Percentiles rank a stretch among this genome's conserved stretches.
These are phyloP conservation scores for Colossoma macropomum DNA, from an alignment of 2,113 vertebrate genomes.

Conservation along the genomic window DNA sequence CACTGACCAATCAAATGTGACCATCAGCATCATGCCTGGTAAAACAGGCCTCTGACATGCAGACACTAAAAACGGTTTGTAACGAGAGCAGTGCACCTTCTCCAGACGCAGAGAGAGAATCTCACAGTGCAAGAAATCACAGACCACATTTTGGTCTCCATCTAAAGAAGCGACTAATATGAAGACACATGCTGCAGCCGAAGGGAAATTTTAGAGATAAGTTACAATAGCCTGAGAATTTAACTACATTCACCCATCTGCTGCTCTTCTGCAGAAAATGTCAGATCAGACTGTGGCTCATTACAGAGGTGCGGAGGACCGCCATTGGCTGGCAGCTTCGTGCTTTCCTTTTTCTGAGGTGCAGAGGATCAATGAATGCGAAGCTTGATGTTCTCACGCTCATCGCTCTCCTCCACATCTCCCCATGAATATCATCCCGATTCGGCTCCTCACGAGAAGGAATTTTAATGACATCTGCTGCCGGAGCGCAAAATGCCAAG, in stretches of 20 bases:
- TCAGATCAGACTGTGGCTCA: slow-evolving; percentile 41
- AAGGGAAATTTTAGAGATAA: slow-evolving; percentile 18
- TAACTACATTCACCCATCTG: slow-evolving; percentile 16
- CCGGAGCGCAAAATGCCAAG: slow-evolving; percentile 67
- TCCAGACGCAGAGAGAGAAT: not conserved
- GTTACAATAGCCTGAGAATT: slow-evolving; percentile 9
- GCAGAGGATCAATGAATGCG: slow-evolving; percentile 51
- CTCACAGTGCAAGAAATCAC: not conserved
- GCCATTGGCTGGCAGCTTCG: slow-evolving; percentile 25
- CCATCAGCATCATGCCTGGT: too few relatives aligned
- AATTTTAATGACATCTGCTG: slow-evolving; percentile 71
- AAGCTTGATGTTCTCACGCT: slow-evolving; percentile 41
- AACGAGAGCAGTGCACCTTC: not conserved
- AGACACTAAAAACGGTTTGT: too few relatives aligned
- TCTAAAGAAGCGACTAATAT: not conserved
- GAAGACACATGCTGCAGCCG: not conserved
- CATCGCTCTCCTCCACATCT: slow-evolving; percentile 36
- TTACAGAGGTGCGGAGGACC: slow-evolving; percentile 28
- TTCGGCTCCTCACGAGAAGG: slow-evolving; percentile 39
- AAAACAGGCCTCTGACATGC: too few relatives aligned
- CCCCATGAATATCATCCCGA: slow-evolving; percentile 48
- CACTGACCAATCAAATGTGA: too few relatives aligned
- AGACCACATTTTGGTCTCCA: not conserved
- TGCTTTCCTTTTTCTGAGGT: slow-evolving; percentile 25
- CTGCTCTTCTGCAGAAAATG: slow-evolving; percentile 41